Percentiles rank a stretch among this genome's conserved stretches.
Conservation (phyloP, 1,140 invertebrate species). For the Fopius arisanus region DNA sequence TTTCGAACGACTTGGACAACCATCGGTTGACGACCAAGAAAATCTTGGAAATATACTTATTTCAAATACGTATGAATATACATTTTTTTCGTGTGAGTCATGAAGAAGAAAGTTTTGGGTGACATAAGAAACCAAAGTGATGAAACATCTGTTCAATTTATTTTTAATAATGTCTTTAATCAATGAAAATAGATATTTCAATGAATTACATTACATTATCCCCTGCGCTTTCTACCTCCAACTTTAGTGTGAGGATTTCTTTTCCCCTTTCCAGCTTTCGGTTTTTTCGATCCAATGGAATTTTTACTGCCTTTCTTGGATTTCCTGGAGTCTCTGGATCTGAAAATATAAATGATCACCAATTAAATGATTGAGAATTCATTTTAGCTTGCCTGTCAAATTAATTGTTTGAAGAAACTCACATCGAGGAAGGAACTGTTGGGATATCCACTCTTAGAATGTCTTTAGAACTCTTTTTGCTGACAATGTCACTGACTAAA, state of each 20-base stretch:
- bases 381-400: too few species aligned
- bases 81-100: too few species aligned
- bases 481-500: conserved; percentile 42
- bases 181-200: not conserved
- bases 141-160: not conserved
- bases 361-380: too few species aligned
- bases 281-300: conserved; percentile 64
- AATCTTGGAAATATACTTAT: too few species aligned
- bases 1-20: too few species aligned
- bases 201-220: conserved; percentile 31
- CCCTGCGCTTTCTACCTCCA: conserved; percentile 71
- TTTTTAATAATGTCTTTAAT: not conserved
- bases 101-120: too few species aligned
- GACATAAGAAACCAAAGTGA: too few species aligned
- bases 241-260: conserved; percentile 69
- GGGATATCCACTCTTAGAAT: conserved; percentile 23
- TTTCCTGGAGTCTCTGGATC: not conserved
- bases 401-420: conserved; percentile 7
- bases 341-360: not conserved
- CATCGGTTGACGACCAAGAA: too few species aligned
- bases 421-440: not conserved
- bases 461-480: conserved; percentile 33
- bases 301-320: conserved; percentile 55
- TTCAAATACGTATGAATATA: too few species aligned
- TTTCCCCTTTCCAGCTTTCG: conserved; percentile 71